phyloP scores from a whole-genome alignment of 2,113 vertebrate species.

The Hemibagrus wyckioides region DNA sequence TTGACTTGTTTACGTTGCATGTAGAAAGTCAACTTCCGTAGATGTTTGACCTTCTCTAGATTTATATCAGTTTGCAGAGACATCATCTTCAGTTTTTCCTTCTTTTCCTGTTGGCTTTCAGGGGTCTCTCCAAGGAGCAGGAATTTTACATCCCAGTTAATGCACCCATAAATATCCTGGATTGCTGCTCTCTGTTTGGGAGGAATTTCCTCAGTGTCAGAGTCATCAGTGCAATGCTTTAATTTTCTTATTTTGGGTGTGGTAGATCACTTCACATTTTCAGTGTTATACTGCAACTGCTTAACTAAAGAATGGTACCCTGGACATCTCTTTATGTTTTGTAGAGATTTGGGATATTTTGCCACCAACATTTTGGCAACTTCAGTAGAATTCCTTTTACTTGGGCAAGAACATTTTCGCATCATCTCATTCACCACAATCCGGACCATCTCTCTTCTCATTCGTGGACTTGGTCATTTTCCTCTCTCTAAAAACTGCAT shows the following conservation, averaged over 20 bases:
- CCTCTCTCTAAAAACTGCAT: slow-evolving; percentile 51
- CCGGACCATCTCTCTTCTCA: slow-evolving; percentile 52
- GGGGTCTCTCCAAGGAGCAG: background rate
- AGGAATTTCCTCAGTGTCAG: slow-evolving; percentile 4
- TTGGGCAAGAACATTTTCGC: slow-evolving; percentile 28
- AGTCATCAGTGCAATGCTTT: slow-evolving; percentile 12
- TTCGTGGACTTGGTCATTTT: slow-evolving; percentile 33
- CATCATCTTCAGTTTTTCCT: slow-evolving; percentile 44
- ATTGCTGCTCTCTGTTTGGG: slow-evolving; percentile 18
- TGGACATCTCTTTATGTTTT: background rate
- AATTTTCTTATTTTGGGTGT: slow-evolving; percentile 18
- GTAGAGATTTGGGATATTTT: background rate
- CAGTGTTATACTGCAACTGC: no score
- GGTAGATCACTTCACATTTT: slow-evolving; percentile 7
- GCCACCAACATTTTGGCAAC: slow-evolving; percentile 36
- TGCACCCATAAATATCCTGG: slow-evolving; percentile 7
- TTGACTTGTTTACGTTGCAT: slow-evolving; percentile 45
- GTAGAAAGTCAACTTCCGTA: slow-evolving; percentile 56
- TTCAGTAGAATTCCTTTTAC: slow-evolving; percentile 43
- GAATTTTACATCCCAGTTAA: slow-evolving; percentile 23
- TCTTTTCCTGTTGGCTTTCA: slow-evolving; percentile 38
- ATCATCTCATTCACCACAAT: slow-evolving; percentile 52
- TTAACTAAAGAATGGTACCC: slow-evolving; percentile 7
- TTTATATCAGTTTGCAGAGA: slow-evolving; percentile 41
- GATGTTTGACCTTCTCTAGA: slow-evolving; percentile 47